Percentiles rank a stretch among this genome's conserved stretches.
phyloP scores from a whole-genome alignment of 2,888 invertebrate species.

The Dynastes grantii region DNA sequence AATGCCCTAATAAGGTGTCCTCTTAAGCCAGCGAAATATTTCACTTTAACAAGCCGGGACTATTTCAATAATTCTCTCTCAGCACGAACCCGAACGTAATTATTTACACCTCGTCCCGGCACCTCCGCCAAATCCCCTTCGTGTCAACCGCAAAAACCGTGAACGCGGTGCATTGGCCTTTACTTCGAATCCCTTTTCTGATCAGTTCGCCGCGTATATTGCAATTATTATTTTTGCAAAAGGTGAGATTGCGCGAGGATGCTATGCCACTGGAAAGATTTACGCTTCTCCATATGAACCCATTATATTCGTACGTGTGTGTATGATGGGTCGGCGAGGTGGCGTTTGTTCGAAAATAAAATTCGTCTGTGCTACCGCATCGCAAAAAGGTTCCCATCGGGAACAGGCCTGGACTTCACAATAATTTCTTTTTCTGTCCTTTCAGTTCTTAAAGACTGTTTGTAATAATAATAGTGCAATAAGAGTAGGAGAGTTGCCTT shows the following conservation, averaged over 20 bases:
- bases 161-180: no score
- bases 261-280: not conserved
- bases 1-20: no score
- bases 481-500: no score
- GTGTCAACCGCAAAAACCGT: not conserved
- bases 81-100: no score
- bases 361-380: not conserved
- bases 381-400: no score
- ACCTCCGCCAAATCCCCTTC: not conserved
- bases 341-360: constrained; percentile 24
- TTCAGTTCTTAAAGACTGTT: no score
- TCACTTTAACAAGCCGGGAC: no score
- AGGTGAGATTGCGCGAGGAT: constrained; percentile 11
- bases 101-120: not conserved
- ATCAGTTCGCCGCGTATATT: not conserved
- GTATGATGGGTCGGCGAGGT: not conserved
- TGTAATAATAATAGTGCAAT: no score
- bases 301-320: not conserved
- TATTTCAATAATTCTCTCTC: no score
- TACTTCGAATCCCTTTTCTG: not conserved
- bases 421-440: no score
- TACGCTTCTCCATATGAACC: constrained; percentile 18
- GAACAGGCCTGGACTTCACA: no score
- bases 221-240: not conserved
- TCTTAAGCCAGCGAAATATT: no score